Base-by-base conservation (phyloP, 1,140 invertebrate species). In the Pollicipes pollicipes region DNA sequence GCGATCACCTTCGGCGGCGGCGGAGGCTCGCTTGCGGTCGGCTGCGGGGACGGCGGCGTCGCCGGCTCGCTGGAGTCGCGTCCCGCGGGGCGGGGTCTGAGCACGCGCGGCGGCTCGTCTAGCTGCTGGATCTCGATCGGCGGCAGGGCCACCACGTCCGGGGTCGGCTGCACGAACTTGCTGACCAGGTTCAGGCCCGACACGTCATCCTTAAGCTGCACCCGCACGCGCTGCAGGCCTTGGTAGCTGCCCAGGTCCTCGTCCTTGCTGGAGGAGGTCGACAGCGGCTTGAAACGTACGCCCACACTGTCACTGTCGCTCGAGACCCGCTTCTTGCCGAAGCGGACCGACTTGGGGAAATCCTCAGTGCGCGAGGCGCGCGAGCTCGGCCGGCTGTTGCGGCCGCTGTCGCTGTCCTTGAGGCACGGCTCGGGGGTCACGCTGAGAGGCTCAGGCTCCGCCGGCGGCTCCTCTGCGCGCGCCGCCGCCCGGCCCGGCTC, bases 71-170 rank as follows among this genome's bases (percentile, higher is more conserved):
- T n/a, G n/a, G n/a, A n/a, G n/a, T 10, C 67, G 70, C 13, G 68
- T 67, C 45, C 37, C 45, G n/a, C 63, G 72, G 63, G 72, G 27
- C 45, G 74, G 68, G 30, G 66, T 66, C 26, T 29, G 58, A 68
- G 37, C 37, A 68, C 31, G 31, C 68, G 37, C 26, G 31, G 31
- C 68, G 31, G 31, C 31, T 35, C n/a, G 17, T 45, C 68, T 26
- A 68, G 68, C 31, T 35, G 26, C 21, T 26, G 37, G 37, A 32
- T 35, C 31, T 32, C 37, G 37, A 45, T 45, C 37, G 37, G 37
- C 17, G 31, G 68, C 37, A 68, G 45, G 17, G 45, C 45, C 1
- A 58, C 45, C 45, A 58, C 45, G 45, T 58, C 45, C 45, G 45
- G 45, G 10, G 13, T 10, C 45, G 8, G 45, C 45, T 58, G 45